These are phyloP conservation scores for Tinea trinotella DNA, from an alignment of 2,888 invertebrate species.

Conservation along the genomic window DNA sequence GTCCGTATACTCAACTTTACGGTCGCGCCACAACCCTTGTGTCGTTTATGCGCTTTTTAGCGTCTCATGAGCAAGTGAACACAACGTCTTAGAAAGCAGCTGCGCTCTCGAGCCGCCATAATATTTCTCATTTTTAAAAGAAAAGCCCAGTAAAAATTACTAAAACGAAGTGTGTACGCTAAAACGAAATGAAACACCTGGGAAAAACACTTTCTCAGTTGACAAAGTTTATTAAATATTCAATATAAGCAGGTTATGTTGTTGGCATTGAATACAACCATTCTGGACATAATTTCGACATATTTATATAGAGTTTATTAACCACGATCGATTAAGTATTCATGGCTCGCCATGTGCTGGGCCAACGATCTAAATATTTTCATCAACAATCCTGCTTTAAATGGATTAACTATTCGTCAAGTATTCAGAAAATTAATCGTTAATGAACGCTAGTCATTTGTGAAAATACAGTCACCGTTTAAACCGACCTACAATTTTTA, in stretches of 20 bases:
- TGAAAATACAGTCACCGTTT: conserved; percentile 1
- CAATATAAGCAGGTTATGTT: neutral
- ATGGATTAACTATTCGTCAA: conserved; percentile 4
- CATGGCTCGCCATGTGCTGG: conserved; percentile 26
- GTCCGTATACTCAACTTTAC: conserved; percentile 33
- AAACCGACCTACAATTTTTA: neutral
- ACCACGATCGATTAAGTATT: conserved; percentile 40
- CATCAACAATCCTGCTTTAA: neutral
- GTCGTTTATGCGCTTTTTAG: conserved; percentile 62
- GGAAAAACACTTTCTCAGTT: conserved; percentile 16
- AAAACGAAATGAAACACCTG: conserved; percentile 13
- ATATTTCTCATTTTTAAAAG: conserved; percentile 16
- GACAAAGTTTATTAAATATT: conserved; percentile 2
- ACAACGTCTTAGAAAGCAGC: conserved; percentile 38
- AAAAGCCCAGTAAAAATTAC: conserved; percentile 10
- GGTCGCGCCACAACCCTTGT: conserved; percentile 36
- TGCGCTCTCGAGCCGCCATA: conserved; percentile 24
- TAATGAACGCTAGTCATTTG: conserved; percentile 10
- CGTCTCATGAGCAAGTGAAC: conserved; percentile 46
- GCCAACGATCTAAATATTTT: conserved; percentile 27
- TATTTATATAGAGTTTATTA: conserved; percentile 7
- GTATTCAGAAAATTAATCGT: conserved; percentile 1
- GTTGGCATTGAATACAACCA: neutral
- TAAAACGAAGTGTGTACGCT: neutral
- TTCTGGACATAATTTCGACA: conserved; percentile 4